Conservation (phyloP, 2,113 vertebrate species). For the Elachura formosa region DNA sequence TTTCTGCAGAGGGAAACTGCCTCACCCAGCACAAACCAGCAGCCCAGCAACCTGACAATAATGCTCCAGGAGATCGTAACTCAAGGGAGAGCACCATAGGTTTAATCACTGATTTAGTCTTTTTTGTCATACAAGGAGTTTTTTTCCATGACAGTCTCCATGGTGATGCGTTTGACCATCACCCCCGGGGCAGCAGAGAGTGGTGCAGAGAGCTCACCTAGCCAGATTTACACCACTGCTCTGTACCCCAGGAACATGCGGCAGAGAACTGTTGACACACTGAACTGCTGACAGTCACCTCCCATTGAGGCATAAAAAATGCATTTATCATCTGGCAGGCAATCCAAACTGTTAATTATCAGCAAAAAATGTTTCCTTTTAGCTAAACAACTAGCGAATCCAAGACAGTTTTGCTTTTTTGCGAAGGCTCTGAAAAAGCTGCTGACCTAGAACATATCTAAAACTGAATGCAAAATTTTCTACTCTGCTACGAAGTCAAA, state of each 20-base stretch:
- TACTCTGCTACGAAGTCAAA: neutral
- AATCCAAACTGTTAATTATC: neutral
- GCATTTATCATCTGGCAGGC: neutral
- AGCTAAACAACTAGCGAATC: neutral
- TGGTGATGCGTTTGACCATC: slow-evolving; percentile 15
- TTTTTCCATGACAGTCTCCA: slow-evolving; percentile 31
- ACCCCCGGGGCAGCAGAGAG: neutral
- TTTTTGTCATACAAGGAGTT: neutral
- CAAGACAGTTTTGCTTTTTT: neutral
- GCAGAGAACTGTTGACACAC: neutral
- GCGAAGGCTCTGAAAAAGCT: neutral
- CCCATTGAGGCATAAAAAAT: neutral
- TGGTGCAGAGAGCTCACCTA: neutral
- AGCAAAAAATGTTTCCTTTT: neutral
- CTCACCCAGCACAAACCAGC: neutral
- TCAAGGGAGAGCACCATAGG: neutral
- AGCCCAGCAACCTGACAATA: neutral
- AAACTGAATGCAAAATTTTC: neutral
- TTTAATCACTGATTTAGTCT: slow-evolving; percentile 34
- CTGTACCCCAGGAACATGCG: neutral
- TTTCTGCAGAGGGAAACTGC: neutral
- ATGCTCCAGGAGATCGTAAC: neutral
- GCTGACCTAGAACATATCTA: neutral
- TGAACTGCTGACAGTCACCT: neutral
- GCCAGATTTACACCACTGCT: neutral